Base-by-base conservation (phyloP, 2,113 vertebrate species). In the Sinosuthora webbiana region DNA sequence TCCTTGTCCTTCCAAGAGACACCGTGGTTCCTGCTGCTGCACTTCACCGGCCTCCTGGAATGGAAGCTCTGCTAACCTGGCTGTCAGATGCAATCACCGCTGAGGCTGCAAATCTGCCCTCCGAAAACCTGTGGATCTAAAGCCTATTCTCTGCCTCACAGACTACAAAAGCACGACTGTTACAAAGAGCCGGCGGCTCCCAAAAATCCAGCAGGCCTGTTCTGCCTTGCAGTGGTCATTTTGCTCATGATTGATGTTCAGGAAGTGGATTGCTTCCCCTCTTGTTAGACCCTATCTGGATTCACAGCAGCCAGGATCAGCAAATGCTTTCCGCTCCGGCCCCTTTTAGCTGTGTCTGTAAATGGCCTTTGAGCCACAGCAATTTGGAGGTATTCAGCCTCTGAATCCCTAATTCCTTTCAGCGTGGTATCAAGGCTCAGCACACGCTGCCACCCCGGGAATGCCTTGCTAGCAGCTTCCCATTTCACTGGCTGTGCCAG, bases 231-330 rank as follows among this genome's bases (percentile, higher is more conserved):
- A 93, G 62, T 83, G 94, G 94, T 95, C 94, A 94, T 96, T 97
- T 79, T 28, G 49, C 94, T 69, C 57, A 35, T 96, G 94, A 97
- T 86, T 93, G 93, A 95, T 95, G 95, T 31, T 68, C 95, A 96
- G 95, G 96, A 96, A 96, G 95, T 95, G 93, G 90, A 96, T 96
- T 97, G 93, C 94, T 97, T 96, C 95, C 95, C 93, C 90, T 96
- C 95, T 82, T 79, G 60, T 92, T 87, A 92, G 83, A 84, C 86
- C 80, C 83, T 96, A 94, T 95, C 93, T 90, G 94, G 93, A 94
- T 95, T 92, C 95, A 83, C 90, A 73, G 95, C 92, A 87, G 93
- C 88, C 35, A 90, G 90, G 93, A 94, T 89, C 93, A 89, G 90
- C 80, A 42, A 96, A 95, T 70, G 95, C 94, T 92, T 97, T 96